Evolutionary conservation across 2,888 invertebrate genomes (phyloP), one percentile per base, ranked within the genome.

Genomic region (Hermaeophaga mercurialis): DNA sequence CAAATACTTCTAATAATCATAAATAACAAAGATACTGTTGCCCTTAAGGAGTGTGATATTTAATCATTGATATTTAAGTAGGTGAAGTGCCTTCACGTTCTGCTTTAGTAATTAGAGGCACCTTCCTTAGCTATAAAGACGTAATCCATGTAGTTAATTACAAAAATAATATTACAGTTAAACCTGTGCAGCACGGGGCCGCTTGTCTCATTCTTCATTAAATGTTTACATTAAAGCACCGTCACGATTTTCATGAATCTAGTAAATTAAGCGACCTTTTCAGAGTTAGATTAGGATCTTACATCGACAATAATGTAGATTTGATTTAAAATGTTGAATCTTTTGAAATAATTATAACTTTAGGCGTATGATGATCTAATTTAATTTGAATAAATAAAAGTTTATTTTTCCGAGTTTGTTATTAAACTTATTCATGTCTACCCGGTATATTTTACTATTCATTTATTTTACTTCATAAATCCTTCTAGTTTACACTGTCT

Each of bases 171-270:
- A 11, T 14, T 39, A 49, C 38, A 39, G 48, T 49, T 38, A 28
- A 15, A 11, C 26, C 15, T 26, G 24, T 26, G 12, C 34, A 12
- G 48, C 33, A 17, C 39, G 14, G 24, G 49, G 33, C 31, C 9
- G 46, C 34, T 36, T 45, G 54, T 26, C 39, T 44, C 39, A 36
- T 55, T 19, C 34, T 45, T 54, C 24, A 48, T 39, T 36, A 54
- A 56, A 34, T 36, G 55, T 63, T 63, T 63, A 52, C 60, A 58
- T 60, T 60, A 60, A 63, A 50, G 54, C 63, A 56, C 17, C 58
- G 59, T 63, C 63, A 63, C 63, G 63, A 54, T 61, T 59, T 63
- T 58, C 63, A 61, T 57, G 60, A 61, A 61, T 61, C 54, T 31
- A 43, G 57, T 57, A 58, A 57, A 59, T 59, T 58, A 61, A 54